Evolutionary conservation across 2,113 vertebrate species (phyloP).

Genomic region (Cygnus buccinator): DNA sequence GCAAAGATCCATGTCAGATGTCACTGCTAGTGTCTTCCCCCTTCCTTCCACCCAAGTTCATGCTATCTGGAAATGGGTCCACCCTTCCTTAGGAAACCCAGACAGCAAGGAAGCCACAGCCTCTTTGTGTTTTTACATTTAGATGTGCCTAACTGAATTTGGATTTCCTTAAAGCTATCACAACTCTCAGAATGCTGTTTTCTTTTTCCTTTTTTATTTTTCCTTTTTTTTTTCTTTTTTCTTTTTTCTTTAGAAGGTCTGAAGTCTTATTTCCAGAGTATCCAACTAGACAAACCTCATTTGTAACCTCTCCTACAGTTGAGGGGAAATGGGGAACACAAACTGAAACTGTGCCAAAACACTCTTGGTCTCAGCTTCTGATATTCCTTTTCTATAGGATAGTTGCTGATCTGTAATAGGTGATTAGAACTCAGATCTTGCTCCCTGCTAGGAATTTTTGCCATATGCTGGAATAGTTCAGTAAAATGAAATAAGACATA

Average conservation of each 20-base stretch:
- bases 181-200: neutral
- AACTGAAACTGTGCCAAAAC: neutral
- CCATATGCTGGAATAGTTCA: neutral
- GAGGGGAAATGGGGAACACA: neutral
- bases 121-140: neutral
- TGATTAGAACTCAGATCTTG: neutral
- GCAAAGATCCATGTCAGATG: conserved; percentile 24
- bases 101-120: neutral
- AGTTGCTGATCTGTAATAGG: neutral
- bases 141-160: neutral
- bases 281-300: neutral
- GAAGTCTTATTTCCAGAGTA: neutral
- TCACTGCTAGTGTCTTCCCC: neutral
- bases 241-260: neutral
- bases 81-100: conserved; percentile 48
- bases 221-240: no score
- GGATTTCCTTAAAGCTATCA: neutral
- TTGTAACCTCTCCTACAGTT: neutral
- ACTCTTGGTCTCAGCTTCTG: neutral
- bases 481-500: neutral
- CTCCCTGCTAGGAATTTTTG: neutral
- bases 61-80: neutral
- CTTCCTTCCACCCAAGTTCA: neutral
- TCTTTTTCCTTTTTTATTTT: neutral
- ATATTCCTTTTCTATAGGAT: neutral